Evolutionary conservation across 2,888 invertebrate species (phyloP).

Genomic region (Clitarchus hookeri): DNA sequence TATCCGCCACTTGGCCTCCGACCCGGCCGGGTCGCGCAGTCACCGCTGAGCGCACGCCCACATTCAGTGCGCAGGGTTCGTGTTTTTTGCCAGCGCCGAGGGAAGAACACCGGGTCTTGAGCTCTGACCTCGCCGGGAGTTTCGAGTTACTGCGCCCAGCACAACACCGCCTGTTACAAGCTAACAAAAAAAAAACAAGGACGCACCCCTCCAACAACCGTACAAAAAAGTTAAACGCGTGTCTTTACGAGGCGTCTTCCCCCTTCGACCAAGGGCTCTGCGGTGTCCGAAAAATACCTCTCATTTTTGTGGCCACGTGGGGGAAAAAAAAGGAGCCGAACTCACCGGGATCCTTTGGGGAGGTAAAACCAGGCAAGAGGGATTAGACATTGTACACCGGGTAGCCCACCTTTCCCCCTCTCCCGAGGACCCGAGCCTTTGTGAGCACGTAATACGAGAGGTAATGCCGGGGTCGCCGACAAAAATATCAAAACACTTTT

Average conservation of each 20-base stretch:
- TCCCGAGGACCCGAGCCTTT: neutral
- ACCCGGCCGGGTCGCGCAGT: neutral
- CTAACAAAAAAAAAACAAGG: neutral
- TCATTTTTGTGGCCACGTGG: neutral
- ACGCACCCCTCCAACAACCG: neutral
- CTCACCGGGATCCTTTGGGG: neutral
- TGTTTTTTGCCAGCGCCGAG: neutral
- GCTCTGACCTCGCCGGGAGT: neutral
- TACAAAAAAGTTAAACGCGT: neutral
- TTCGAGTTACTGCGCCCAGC: neutral
- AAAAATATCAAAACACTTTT: conserved; percentile 10
- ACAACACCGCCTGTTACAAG: neutral
- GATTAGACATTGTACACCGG: conserved; percentile 14
- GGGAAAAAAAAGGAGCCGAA: neutral
- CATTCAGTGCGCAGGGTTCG: neutral
- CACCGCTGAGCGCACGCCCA: neutral
- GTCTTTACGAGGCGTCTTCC: neutral
- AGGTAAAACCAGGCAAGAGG: neutral
- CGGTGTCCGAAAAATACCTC: neutral
- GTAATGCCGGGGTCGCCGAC: neutral
- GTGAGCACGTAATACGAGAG: neutral
- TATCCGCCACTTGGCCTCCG: neutral
- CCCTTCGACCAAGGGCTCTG: neutral
- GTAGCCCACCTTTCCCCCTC: neutral
- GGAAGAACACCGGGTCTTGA: neutral